Percentiles rank a stretch among this genome's conserved stretches.
Conservation (phyloP, 2,113 vertebrate genomes). For the Elanus axillaris region DNA sequence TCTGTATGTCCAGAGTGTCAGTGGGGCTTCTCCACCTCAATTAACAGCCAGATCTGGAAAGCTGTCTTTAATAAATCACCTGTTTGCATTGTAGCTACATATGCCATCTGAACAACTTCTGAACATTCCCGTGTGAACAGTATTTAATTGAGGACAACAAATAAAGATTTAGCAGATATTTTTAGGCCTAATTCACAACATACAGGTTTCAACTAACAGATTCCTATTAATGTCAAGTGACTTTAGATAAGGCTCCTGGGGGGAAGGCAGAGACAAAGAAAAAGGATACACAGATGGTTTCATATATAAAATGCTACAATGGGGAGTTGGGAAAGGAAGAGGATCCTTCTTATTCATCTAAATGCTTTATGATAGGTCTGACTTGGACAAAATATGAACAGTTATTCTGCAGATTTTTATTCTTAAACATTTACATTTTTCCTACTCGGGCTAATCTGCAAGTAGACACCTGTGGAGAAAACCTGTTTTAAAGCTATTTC, state of each 20-base stretch:
- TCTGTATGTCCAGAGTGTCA: background rate
- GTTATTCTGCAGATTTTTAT: background rate
- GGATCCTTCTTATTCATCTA: background rate
- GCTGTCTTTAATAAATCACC: background rate
- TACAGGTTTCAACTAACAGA: background rate
- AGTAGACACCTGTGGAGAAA: background rate
- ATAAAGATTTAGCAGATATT: background rate
- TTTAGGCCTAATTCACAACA: background rate
- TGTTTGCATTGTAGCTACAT: background rate
- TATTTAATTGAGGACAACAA: background rate
- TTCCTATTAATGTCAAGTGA: background rate
- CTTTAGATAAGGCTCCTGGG: background rate
- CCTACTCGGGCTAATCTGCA: background rate
- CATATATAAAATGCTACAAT: background rate
- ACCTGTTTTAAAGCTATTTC: background rate
- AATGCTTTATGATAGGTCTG: background rate
- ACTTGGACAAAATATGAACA: background rate
- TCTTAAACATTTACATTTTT: background rate
- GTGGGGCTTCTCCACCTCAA: background rate
- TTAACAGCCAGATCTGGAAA: background rate
- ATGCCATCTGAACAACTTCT: background rate
- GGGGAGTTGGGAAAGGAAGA: background rate
- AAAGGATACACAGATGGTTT: background rate
- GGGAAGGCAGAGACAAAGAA: accelerated
- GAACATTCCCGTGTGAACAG: background rate